These are phyloP conservation scores for Drosophila testacea DNA, from an alignment of 2,888 invertebrate genomes.

Conservation along the genomic window DNA sequence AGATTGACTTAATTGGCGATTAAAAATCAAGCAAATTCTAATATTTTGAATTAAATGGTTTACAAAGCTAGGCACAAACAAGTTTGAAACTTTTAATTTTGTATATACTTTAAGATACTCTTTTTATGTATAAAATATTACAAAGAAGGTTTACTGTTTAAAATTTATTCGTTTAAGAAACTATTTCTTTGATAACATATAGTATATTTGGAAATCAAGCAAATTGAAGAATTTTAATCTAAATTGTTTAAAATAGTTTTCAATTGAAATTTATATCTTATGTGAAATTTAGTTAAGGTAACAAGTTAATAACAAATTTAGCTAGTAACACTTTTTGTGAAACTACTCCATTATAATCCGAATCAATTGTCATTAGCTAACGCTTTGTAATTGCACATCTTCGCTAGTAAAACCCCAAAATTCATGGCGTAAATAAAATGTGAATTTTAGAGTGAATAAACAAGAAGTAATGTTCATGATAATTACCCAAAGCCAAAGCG, in stretches of 20 bases:
- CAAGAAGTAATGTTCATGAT: slow-evolving; percentile 76
- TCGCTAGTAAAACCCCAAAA: slow-evolving; percentile 37
- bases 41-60: too few species aligned
- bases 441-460: slow-evolving; percentile 77
- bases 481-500: slow-evolving; percentile 74
- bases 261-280: background rate
- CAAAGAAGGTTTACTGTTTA: too few species aligned
- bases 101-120: too few species aligned
- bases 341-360: slow-evolving; percentile 19
- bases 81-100: too few species aligned
- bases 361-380: slow-evolving; percentile 25
- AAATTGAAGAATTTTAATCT: background rate
- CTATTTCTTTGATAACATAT: too few species aligned
- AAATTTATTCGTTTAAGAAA: too few species aligned
- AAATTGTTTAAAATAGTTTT: background rate
- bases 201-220: too few species aligned
- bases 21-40: background rate
- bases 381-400: background rate
- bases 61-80: too few species aligned
- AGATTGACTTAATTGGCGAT: background rate
- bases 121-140: too few species aligned
- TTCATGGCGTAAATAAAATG: slow-evolving; percentile 70
- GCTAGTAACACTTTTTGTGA: background rate
- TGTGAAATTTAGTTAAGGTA: background rate
- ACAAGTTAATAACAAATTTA: too few species aligned